Conservation (phyloP, 2,797 vertebrate genomes). For the Sebastiscus tertius region DNA sequence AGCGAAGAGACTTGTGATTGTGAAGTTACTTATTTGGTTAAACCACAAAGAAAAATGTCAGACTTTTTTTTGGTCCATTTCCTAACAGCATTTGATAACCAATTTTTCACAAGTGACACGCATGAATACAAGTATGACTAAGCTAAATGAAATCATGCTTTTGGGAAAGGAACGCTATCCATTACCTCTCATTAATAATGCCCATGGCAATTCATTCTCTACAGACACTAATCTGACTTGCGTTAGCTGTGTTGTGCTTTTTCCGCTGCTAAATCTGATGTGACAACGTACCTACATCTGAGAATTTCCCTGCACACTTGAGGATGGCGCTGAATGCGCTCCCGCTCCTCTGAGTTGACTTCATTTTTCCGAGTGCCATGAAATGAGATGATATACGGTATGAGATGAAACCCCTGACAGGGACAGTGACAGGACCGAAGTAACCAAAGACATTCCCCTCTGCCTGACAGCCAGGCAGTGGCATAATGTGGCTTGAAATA, state of each 20-base stretch:
- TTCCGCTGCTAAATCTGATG: slow-evolving; percentile 15
- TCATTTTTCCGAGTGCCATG: slow-evolving; percentile 33
- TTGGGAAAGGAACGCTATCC: background rate
- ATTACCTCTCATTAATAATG: background rate
- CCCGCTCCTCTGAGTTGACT: slow-evolving; percentile 25
- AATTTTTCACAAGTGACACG: background rate
- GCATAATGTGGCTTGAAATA: slow-evolving; percentile 72
- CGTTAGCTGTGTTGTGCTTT: slow-evolving; percentile 15
- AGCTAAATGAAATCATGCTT: background rate
- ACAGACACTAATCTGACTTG: slow-evolving; percentile 1
- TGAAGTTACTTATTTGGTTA: background rate
- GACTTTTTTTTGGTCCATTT: background rate
- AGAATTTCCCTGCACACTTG: slow-evolving; percentile 23
- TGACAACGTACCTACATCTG: slow-evolving; percentile 25
- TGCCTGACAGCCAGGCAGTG: slow-evolving; percentile 47
- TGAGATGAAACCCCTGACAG: slow-evolving; percentile 54
- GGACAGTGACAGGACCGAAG: slow-evolving; percentile 43
- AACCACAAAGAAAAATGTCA: background rate
- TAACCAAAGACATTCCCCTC: slow-evolving; percentile 34
- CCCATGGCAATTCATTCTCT: background rate
- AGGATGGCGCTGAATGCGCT: background rate
- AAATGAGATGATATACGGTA: slow-evolving; percentile 59
- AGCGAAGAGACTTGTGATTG: background rate
- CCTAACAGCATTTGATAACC: background rate
- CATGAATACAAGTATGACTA: background rate